Conservation (phyloP, 2,113 vertebrate species). For the Pomatostomus ruficeps region DNA sequence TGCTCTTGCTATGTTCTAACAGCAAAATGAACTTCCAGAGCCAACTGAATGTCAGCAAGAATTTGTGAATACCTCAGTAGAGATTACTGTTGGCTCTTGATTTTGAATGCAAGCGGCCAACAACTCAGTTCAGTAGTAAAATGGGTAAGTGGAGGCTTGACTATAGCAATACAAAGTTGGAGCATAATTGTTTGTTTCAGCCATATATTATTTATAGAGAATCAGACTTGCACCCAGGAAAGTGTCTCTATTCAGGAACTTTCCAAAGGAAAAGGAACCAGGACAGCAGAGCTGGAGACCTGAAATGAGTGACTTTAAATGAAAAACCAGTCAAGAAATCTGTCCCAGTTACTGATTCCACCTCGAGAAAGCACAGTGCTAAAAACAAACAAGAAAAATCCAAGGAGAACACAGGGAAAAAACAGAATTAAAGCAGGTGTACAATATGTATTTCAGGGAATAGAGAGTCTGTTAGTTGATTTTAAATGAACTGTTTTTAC, state of each 20-base stretch:
- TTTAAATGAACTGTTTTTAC: neutral
- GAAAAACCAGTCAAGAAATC: neutral
- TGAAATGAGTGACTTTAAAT: neutral
- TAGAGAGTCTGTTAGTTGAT: neutral
- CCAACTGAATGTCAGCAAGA: conserved; percentile 12
- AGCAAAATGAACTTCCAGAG: conserved; percentile 16
- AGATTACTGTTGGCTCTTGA: neutral
- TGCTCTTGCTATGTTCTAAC: conserved; percentile 21
- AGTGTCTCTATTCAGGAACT: neutral
- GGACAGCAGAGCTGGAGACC: neutral
- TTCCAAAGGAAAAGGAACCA: neutral
- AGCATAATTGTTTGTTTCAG: neutral
- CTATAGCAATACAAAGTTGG: neutral
- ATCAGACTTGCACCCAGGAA: neutral
- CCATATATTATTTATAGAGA: neutral
- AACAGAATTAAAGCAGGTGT: neutral
- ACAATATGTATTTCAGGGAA: neutral
- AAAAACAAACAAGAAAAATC: neutral
- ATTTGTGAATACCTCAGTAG: neutral
- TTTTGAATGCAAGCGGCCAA: neutral
- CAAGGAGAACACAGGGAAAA: neutral
- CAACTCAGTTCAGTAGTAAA: neutral
- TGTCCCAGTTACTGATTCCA: neutral
- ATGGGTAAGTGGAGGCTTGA: neutral
- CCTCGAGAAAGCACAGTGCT: neutral